phyloP scores from a whole-genome alignment of 2,888 invertebrate genomes.

The Drosophila phalerata region DNA sequence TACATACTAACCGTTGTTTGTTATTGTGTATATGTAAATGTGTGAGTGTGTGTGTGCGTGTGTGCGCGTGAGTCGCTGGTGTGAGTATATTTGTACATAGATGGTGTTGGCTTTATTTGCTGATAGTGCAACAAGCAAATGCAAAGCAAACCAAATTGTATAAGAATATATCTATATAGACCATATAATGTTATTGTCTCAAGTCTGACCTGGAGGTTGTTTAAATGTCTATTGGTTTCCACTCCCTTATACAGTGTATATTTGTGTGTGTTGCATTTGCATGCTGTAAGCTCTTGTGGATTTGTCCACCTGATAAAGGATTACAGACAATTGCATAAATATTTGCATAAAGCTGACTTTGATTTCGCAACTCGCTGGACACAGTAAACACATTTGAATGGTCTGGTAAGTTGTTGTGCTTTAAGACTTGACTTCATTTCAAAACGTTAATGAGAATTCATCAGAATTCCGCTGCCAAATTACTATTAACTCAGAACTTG shows the following conservation, averaged over 20 bases:
- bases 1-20: slow-evolving; percentile 38
- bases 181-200: slow-evolving; percentile 20
- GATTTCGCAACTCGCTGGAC: slow-evolving; percentile 15
- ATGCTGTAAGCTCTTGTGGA: slow-evolving; percentile 2
- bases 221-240: slow-evolving; percentile 49
- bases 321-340: slow-evolving; percentile 34
- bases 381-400: slow-evolving; percentile 26
- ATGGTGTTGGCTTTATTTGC: slow-evolving; percentile 59
- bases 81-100: slow-evolving; percentile 39
- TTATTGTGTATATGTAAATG: background rate
- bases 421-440: background rate
- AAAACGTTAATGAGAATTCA: background rate
- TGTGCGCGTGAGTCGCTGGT: slow-evolving; percentile 5
- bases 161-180: slow-evolving; percentile 19
- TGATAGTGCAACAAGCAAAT: slow-evolving; percentile 57
- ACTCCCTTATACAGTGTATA: slow-evolving; percentile 29
- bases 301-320: slow-evolving; percentile 32
- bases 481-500: slow-evolving; percentile 2
- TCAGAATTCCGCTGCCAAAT: slow-evolving; percentile 13
- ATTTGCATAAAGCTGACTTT: slow-evolving; percentile 41
- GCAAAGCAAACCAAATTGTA: slow-evolving; percentile 36
- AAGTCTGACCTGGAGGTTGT: slow-evolving; percentile 37
- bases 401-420: slow-evolving; percentile 10
- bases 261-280: background rate
- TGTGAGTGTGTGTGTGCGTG: slow-evolving; percentile 16